Conservation (phyloP, 2,113 vertebrate genomes). For the Rhabdomys dilectus region DNA sequence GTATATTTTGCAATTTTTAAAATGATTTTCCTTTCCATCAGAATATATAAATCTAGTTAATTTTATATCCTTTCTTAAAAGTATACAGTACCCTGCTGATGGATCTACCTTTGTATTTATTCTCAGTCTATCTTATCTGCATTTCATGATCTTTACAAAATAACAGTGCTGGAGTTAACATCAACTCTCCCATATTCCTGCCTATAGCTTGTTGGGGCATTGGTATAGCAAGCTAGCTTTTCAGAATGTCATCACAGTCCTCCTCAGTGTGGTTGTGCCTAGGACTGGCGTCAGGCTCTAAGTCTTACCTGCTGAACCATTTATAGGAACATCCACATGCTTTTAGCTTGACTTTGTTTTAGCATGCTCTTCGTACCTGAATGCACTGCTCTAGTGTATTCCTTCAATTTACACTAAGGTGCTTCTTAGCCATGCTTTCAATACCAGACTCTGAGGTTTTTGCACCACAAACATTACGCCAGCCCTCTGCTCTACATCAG, state of each 20-base stretch:
- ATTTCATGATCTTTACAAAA: background rate
- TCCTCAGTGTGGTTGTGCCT: background rate
- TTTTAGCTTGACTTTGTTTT: background rate
- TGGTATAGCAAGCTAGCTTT: background rate
- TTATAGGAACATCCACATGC: background rate
- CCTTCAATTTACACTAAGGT: background rate
- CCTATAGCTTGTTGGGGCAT: background rate
- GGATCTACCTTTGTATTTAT: background rate
- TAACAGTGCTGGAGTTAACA: background rate
- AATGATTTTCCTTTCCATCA: background rate
- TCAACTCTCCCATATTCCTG: background rate
- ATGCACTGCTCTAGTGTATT: too few species aligned
- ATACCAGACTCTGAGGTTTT: background rate
- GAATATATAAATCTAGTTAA: background rate
- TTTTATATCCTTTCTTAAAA: background rate
- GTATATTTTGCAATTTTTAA: background rate
- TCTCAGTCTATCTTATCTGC: background rate
- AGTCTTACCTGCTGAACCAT: background rate
- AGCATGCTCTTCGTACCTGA: background rate
- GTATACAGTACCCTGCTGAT: background rate
- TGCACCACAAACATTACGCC: background rate
- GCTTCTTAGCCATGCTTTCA: background rate
- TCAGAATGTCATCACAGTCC: background rate
- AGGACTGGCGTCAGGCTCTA: background rate
- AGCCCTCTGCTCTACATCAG: background rate